Evolutionary conservation across 2,888 invertebrate genomes (phyloP).

Genomic region (Mystacides longicornis): DNA sequence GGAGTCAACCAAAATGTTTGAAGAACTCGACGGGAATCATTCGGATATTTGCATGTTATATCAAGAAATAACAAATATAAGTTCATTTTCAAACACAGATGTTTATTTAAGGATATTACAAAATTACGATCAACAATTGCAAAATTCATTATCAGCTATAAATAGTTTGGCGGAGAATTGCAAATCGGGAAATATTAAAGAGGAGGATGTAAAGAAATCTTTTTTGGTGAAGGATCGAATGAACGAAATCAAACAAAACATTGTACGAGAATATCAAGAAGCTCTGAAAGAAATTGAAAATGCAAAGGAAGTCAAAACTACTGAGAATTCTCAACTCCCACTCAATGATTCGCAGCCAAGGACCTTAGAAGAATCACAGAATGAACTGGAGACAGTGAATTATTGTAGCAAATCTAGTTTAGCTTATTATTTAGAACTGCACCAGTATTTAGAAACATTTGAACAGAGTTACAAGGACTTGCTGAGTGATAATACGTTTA

Average conservation of each 20-base stretch:
- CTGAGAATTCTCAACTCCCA: no score
- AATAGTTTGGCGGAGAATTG: slow-evolving; percentile 41
- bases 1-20: slow-evolving; percentile 41
- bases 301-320: slow-evolving; percentile 25
- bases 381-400: slow-evolving; percentile 21
- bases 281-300: slow-evolving; percentile 18
- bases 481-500: slow-evolving; percentile 51
- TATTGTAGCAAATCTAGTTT: slow-evolving; percentile 37
- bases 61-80: slow-evolving; percentile 46
- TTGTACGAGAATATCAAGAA: slow-evolving; percentile 37
- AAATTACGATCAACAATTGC: slow-evolving; percentile 39
- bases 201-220: slow-evolving; percentile 50
- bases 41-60: slow-evolving; percentile 49
- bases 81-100: slow-evolving; percentile 40
- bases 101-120: slow-evolving; percentile 38
- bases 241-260: slow-evolving; percentile 42
- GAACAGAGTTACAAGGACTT: slow-evolving; percentile 53
- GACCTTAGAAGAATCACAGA: background rate
- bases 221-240: slow-evolving; percentile 40
- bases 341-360: background rate
- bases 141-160: slow-evolving; percentile 39
- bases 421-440: slow-evolving; percentile 50
- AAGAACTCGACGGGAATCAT: slow-evolving; percentile 51
- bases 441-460: slow-evolving; percentile 51
- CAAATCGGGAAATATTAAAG: slow-evolving; percentile 39